phyloP scores from a whole-genome alignment of 2,113 vertebrate genomes.

The Syngnathus typhle region DNA sequence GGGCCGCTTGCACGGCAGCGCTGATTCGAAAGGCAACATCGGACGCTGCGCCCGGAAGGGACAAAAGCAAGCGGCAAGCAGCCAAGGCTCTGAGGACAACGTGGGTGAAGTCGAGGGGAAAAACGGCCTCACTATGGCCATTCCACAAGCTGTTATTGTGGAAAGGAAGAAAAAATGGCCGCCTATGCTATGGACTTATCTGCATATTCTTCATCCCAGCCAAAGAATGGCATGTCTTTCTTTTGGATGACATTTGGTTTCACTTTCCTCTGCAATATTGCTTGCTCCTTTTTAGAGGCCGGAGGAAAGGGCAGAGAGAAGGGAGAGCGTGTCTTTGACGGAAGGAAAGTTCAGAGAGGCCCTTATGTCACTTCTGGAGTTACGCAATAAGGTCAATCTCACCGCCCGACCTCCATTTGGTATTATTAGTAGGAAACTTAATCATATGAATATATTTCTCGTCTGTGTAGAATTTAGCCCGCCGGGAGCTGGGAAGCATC shows the following conservation, averaged over 20 bases:
- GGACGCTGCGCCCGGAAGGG: constrained; percentile 5
- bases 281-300: constrained; percentile 22
- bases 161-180: neutral
- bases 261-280: neutral
- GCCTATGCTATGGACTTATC: no score
- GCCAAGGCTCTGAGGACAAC: constrained; percentile 16
- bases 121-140: neutral
- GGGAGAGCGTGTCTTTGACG: constrained; percentile 52
- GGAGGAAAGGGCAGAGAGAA: constrained; percentile 43
- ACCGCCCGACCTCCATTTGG: neutral
- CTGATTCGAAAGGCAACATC: constrained; percentile 12
- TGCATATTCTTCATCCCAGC: no score
- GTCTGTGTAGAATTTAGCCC: constrained; percentile 53
- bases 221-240: neutral
- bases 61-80: constrained; percentile 11
- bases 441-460: neutral
- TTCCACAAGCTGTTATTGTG: neutral
- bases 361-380: constrained; percentile 61
- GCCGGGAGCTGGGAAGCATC: constrained; percentile 54
- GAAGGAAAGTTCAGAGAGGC: constrained; percentile 66
- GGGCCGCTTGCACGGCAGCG: constrained; percentile 4
- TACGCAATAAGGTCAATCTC: constrained; percentile 54
- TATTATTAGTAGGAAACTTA: neutral
- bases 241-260: neutral
- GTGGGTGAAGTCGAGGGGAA: constrained; percentile 12